Base-by-base conservation (phyloP, 2,797 vertebrate species). In the Pelochelys cantorii region DNA sequence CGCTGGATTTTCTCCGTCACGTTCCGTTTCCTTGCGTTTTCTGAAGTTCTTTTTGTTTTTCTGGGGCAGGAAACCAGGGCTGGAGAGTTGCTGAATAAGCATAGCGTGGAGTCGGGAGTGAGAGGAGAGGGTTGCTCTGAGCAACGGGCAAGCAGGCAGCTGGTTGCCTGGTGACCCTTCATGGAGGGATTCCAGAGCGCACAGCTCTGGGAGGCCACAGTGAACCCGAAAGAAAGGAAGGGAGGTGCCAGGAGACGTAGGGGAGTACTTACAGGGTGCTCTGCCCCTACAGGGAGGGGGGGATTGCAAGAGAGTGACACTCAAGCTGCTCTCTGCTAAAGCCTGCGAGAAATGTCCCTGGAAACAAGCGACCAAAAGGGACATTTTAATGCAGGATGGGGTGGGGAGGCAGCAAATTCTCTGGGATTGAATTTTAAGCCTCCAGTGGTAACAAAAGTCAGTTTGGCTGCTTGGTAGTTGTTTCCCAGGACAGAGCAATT, bases 131-230 rank as follows among this genome's bases (percentile, higher is more conserved):
- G n/a, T 82, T 79, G 17, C 65, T 42, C 23, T 7, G 31, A 52
- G 52, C 68, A 65, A 65, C 56, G 25, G 20, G 59, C 34, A 13
- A 65, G 79, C 65, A 7, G 68, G 62, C 53, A 60, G 53, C n/a
- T n/a, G 7, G 87, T 89, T 85, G 83, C 90, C 37, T 79, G 79
- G 91, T 23, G 83, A 89, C 84, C 79, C 29, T 27, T 60, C 59
- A 37, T 54, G 22, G 54, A 59, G 71, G 59, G 17, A 59, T 82
- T 83, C 54, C 74, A 79, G 52, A 80, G 84, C 89, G 60, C 37
- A 85, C 15, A 48, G 71, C 71, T 25, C 83, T 31, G 37, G 83
- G 83, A 85, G 83, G 83, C 83, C 83, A 17, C 54, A 7, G 83
- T 54, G n/a, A 29, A 34, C 34, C 42, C 9, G 14, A 71, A 71